phyloP scores from a whole-genome alignment of 2,113 vertebrate species.

The Ancistrus triradiatus region DNA sequence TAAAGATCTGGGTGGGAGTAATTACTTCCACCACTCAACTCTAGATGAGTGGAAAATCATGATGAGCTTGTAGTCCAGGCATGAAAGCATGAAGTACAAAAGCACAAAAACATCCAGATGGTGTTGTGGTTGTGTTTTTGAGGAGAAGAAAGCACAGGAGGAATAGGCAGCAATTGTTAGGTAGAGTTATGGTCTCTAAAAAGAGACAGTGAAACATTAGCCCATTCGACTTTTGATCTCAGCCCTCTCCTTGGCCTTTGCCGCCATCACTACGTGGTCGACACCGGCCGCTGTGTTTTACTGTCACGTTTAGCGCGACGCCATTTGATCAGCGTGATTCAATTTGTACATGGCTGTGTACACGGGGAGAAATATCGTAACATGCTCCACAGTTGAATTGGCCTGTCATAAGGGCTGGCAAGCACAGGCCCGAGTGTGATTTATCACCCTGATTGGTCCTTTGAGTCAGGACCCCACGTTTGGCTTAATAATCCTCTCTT shows the following conservation, averaged over 20 bases:
- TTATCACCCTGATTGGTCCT: conserved; percentile 40
- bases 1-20: too few relatives aligned
- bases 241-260: conserved; percentile 25
- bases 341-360: conserved; percentile 32
- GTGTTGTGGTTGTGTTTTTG: too few relatives aligned
- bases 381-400: conserved; percentile 32
- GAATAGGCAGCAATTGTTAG: not conserved
- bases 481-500: conserved; percentile 11
- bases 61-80: too few relatives aligned
- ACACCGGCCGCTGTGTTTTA: conserved; percentile 17
- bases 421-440: conserved; percentile 10
- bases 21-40: too few relatives aligned
- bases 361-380: conserved; percentile 20
- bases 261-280: conserved; percentile 20
- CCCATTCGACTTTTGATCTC: conserved; percentile 8
- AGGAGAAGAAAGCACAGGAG: conserved; percentile 6
- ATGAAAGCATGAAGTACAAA: too few relatives aligned
- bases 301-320: conserved; percentile 35
- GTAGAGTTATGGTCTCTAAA: conserved; percentile 7
- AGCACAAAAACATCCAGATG: conserved; percentile 13
- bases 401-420: conserved; percentile 28
- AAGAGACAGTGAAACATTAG: not conserved
- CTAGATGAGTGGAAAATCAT: too few relatives aligned
- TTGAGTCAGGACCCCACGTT: conserved; percentile 22
- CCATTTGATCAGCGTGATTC: conserved; percentile 35